Conservation (phyloP, 2,113 vertebrate genomes). For the Ictalurus punctatus region DNA sequence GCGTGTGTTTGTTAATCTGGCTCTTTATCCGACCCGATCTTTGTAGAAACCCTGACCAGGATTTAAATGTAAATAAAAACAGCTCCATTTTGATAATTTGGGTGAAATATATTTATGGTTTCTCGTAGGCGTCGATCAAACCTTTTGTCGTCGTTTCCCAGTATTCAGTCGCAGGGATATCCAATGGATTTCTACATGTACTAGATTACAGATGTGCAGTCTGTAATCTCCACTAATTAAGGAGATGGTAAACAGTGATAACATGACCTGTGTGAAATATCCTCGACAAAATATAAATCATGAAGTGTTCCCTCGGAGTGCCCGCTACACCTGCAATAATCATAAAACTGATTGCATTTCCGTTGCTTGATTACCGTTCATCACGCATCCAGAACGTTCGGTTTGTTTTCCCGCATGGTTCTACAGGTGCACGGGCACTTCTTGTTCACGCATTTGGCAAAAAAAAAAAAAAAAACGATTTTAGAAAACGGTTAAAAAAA, state of each 20-base stretch:
- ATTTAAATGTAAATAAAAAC: neutral
- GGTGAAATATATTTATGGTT: neutral
- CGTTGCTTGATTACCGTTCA: neutral
- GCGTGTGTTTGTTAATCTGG: neutral
- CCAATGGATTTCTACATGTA: neutral
- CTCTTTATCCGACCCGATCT: neutral
- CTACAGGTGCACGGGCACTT: slow-evolving; percentile 8
- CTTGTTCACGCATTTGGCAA: neutral
- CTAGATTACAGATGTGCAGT: neutral
- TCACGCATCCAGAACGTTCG: neutral
- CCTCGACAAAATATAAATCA: neutral
- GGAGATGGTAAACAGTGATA: neutral
- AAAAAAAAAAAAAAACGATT: neutral
- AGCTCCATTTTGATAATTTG: neutral
- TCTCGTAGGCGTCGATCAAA: neutral
- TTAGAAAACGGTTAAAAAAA: neutral
- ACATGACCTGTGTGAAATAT: neutral
- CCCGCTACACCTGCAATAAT: neutral
- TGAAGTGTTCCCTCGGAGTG: neutral
- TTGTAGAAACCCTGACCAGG: neutral
- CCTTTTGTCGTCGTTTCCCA: neutral
- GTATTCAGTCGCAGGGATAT: neutral
- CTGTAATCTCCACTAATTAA: neutral
- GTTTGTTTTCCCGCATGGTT: neutral
- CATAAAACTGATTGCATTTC: neutral